phyloP scores from a whole-genome alignment of 2,797 vertebrate genomes.

The Stomatorhinus walkeri region DNA sequence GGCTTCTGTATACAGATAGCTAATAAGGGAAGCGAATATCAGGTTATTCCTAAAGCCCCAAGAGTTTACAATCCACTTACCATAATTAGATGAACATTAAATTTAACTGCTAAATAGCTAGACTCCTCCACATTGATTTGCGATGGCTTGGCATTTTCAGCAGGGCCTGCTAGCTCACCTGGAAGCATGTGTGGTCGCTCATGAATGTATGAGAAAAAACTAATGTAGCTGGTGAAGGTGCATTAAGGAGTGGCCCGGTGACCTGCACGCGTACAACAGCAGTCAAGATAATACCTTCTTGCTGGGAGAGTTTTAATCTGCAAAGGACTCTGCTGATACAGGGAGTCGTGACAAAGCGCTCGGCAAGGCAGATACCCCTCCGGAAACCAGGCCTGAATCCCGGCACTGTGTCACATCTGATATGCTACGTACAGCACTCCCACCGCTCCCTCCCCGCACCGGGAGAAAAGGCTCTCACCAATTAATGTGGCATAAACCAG shows the following conservation, averaged over 20 bases:
- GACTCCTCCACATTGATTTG: background rate
- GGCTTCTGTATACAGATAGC: background rate
- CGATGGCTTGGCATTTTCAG: background rate
- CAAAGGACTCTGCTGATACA: background rate
- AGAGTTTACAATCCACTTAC: background rate
- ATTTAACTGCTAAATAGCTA: constrained; percentile 3
- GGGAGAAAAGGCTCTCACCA: background rate
- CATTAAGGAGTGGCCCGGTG: background rate
- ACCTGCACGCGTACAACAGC: background rate
- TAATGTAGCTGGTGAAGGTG: background rate
- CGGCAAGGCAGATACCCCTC: background rate
- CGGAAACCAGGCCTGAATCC: background rate
- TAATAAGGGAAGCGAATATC: background rate
- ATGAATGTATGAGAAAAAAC: background rate
- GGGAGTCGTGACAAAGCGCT: background rate
- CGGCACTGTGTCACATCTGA: background rate
- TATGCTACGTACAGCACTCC: background rate
- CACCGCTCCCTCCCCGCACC: too few relatives aligned
- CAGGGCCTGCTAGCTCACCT: background rate
- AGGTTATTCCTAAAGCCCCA: background rate
- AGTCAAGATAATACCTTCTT: background rate
- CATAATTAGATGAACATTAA: constrained; percentile 10
- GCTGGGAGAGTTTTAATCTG: background rate
- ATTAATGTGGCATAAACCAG: constrained; percentile 2
- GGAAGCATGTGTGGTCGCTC: background rate